phyloP scores from a whole-genome alignment of 2,888 invertebrate species.

The Callosobruchus maculatus region DNA sequence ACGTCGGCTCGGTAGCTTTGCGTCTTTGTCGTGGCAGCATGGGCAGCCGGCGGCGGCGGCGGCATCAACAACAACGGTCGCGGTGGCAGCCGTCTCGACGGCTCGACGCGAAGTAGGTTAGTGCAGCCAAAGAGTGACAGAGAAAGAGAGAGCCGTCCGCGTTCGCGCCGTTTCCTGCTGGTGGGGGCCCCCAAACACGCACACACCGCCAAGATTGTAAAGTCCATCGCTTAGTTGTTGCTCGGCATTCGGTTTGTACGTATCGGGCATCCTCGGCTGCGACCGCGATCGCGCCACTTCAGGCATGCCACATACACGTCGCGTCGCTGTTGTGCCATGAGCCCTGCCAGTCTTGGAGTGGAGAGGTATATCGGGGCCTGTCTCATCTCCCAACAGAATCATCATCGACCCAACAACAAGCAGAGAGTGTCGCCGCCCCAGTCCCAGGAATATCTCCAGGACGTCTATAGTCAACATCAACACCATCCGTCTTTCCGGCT shows the following conservation, averaged over 20 bases:
- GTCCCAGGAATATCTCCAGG: slow-evolving; percentile 29
- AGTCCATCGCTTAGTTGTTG: neutral
- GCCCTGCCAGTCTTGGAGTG: slow-evolving; percentile 66
- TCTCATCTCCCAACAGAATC: slow-evolving; percentile 49
- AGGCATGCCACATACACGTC: slow-evolving; percentile 25
- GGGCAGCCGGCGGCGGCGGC: neutral
- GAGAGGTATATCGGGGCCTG: slow-evolving; percentile 64
- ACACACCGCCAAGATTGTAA: neutral
- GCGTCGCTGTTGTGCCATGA: slow-evolving; percentile 56
- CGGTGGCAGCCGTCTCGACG: slow-evolving; percentile 5
- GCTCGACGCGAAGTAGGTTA: slow-evolving; percentile 45
- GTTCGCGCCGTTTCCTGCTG: slow-evolving; percentile 40
- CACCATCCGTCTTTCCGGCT: slow-evolving; percentile 25
- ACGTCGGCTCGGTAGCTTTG: neutral
- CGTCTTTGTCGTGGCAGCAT: neutral
- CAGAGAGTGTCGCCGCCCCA: neutral
- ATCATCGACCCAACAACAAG: slow-evolving; percentile 15
- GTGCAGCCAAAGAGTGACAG: slow-evolving; percentile 37
- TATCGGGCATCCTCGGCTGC: slow-evolving; percentile 25
- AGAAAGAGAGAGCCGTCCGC: slow-evolving; percentile 38
- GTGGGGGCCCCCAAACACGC: neutral
- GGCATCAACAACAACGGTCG: neutral
- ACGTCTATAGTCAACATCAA: slow-evolving; percentile 13
- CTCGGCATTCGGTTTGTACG: neutral
- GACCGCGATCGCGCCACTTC: slow-evolving; percentile 19